Evolutionary conservation across 2,113 vertebrate species (phyloP).

Genomic region (Piaya cayana): DNA sequence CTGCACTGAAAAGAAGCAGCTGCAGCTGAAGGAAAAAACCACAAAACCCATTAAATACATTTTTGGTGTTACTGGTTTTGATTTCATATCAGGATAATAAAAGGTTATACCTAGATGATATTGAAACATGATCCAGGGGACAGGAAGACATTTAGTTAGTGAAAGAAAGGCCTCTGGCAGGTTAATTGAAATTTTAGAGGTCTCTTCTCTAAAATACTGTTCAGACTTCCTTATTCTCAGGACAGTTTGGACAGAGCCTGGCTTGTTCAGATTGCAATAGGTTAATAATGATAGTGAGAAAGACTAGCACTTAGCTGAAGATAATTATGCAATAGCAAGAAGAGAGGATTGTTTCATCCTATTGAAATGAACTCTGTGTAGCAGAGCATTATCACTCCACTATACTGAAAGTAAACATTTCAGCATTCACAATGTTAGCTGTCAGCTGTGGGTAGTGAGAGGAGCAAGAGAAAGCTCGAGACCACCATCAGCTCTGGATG

Average conservation of each 20-base stretch:
- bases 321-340: neutral
- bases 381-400: neutral
- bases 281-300: neutral
- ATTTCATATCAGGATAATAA: neutral
- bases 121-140: neutral
- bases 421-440: accelerated
- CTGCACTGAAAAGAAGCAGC: neutral
- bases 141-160: neutral
- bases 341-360: neutral
- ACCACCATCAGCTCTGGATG: neutral
- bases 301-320: neutral
- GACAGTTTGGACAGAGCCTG: neutral
- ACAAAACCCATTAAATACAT: neutral
- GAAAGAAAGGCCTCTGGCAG: neutral
- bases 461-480: neutral
- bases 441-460: neutral
- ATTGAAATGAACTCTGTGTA: neutral
- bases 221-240: neutral
- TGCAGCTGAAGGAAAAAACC: neutral
- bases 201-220: neutral
- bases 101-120: neutral
- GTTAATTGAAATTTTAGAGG: neutral
- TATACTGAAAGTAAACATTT: neutral
- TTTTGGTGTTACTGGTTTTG: neutral
- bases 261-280: neutral